Evolutionary conservation across 2,797 vertebrate species (phyloP), one percentile per base, ranked within the genome.

Genomic region (Pangasius sanitwongsei): DNA sequence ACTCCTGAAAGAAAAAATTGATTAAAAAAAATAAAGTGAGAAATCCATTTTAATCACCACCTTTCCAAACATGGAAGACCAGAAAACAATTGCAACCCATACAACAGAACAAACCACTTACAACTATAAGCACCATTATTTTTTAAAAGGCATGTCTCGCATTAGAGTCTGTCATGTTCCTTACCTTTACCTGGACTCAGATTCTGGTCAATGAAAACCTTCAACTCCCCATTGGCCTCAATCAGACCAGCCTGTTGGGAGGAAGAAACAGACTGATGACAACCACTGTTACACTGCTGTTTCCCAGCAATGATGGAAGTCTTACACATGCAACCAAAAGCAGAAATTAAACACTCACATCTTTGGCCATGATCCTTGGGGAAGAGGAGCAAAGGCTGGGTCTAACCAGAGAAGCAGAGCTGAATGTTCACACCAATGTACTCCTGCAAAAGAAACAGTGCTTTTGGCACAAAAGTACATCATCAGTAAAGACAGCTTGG

Each of bases 151-250:
- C 16, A 7, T 1, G 25, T 65, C 44, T 84, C 77, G 2, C 59
- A 53, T 16, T 13, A 12, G 82, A 2, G 50, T 37, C 50, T 63
- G 70, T 13, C 13, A 25, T 7, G n/a, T n/a, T 16, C 93, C 95
- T 96, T 95, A 99, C 99, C 98, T 99, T 99, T 99, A 92, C 97
- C 98, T 67, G 98, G 99, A 95, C 99, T 99, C 92, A 99, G 95
- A 96, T 99, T 99, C 96, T 99, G 98, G 97, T 99, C 98, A 93
- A 99, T 98, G 95, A 99, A 99, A 97, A 99, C 97, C 96, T 99
- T 99, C 93, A 99, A 96, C 93, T 99, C 98, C 97, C 98, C 99
- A 94, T 99, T 99, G 94, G 98, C 97, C 98, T 99, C 99, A 96
- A 99, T 98, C 95, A 99, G 97, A 95, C 98, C 97, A 96, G 96